phyloP scores from a whole-genome alignment of 2,888 invertebrate species.

The Cryptophagus acutangulus region DNA sequence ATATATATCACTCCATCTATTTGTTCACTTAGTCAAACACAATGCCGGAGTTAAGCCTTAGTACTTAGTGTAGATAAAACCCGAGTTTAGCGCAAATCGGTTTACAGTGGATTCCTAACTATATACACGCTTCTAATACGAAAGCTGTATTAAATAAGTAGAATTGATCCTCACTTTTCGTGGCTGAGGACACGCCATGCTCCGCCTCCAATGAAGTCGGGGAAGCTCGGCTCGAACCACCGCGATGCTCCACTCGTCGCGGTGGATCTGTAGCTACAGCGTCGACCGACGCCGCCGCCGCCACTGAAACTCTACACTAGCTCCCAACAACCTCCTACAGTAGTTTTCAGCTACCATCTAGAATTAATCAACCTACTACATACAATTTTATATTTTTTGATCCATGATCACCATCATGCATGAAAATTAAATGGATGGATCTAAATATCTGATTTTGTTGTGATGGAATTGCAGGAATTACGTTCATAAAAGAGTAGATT shows the following conservation, averaged over 20 bases:
- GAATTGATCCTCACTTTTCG: slow-evolving; percentile 52
- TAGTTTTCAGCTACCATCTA: too few species aligned
- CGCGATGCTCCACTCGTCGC: slow-evolving; percentile 28
- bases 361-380: too few species aligned
- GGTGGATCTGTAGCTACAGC: slow-evolving; percentile 18
- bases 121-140: slow-evolving; percentile 51
- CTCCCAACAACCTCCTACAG: slow-evolving; percentile 6
- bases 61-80: slow-evolving; percentile 52
- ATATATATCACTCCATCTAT: slow-evolving; percentile 51
- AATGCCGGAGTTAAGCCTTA: slow-evolving; percentile 49
- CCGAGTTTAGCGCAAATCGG: slow-evolving; percentile 51
- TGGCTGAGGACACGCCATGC: slow-evolving; percentile 46
- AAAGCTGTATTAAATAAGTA: slow-evolving; percentile 52
- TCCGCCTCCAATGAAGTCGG: slow-evolving; percentile 30
- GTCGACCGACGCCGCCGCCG: slow-evolving; percentile 23
- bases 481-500: too few species aligned
- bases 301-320: slow-evolving; percentile 12
- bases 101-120: slow-evolving; percentile 51
- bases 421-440: too few species aligned
- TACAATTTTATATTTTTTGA: too few species aligned
- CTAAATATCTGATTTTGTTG: too few species aligned
- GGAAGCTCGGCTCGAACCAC: slow-evolving; percentile 30
- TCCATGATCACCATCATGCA: too few species aligned
- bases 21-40: slow-evolving; percentile 51
- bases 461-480: too few species aligned